Evolutionary conservation across 2,113 vertebrate species (phyloP).

Genomic region (Brienomyrus longianalis): DNA sequence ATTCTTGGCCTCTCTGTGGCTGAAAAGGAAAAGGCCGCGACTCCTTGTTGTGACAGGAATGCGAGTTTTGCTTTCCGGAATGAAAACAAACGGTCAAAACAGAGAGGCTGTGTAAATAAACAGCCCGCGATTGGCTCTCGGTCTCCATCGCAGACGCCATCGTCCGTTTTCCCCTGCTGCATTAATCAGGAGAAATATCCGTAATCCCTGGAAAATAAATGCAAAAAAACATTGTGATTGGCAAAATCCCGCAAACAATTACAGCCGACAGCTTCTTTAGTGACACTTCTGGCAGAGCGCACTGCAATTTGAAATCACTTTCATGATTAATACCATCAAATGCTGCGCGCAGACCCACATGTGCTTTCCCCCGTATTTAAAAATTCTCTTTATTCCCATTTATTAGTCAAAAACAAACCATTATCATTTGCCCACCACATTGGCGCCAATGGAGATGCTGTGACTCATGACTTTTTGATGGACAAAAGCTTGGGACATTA

Average conservation of each 20-base stretch:
- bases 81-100: slow-evolving; percentile 54
- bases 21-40: slow-evolving; percentile 21
- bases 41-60: slow-evolving; percentile 32
- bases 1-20: slow-evolving; percentile 34
- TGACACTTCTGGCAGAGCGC: neutral
- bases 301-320: slow-evolving; percentile 4
- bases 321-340: slow-evolving; percentile 11
- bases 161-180: slow-evolving; percentile 48
- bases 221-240: slow-evolving; percentile 13
- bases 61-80: slow-evolving; percentile 50
- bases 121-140: slow-evolving; percentile 32
- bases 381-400: neutral
- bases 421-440: slow-evolving; percentile 18
- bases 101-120: slow-evolving; percentile 57
- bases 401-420: slow-evolving; percentile 16
- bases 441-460: neutral
- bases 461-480: slow-evolving; percentile 23
- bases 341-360: neutral
- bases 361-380: neutral
- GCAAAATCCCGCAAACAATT: neutral
- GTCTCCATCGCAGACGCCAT: slow-evolving; percentile 45
- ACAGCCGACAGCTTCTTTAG: neutral
- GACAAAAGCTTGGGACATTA: slow-evolving; percentile 10
- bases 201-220: slow-evolving; percentile 40
- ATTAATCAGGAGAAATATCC: slow-evolving; percentile 47